Base-by-base conservation (phyloP, 2,113 vertebrate species). In the Bagarius yarrelli region DNA sequence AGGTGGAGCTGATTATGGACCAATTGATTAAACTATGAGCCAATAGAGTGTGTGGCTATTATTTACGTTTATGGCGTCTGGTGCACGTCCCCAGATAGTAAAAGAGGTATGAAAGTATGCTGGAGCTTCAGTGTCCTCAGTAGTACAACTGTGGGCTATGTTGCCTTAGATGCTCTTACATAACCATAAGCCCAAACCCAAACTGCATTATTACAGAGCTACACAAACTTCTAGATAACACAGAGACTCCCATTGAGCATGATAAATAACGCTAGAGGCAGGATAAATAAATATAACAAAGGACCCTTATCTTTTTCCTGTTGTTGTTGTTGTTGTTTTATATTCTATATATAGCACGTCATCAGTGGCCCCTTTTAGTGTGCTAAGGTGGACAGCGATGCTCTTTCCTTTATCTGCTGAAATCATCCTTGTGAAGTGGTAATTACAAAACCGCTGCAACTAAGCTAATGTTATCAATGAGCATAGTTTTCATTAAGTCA, bases 131-230 rank as follows among this genome's bases (percentile, higher is more conserved):
- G 36, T 80, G 50, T 40, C 75, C 71, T 69, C 16, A 44, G 53
- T 55, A 55, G 67, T 79, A 61, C 71, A 79, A 81, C 75, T 79
- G 55, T 63, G 61, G 34, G 61, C 27, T 56, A 56, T 40, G 57
- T 47, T 74, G 81, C 79, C 64, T 71, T 78, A 79, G 80, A 77
- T n/a, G 21, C 19, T 79, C 44, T 90, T 89, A 70, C 15, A 50
- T 86, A 87, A 84, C 50, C 76, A 57, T 34, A 1, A 83, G 74
- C 79, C 88, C 85, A 80, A 59, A 81, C 40, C 16, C 71, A 67
- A 53, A 60, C 84, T 78, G 79, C 66, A 60, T 56, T 50, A 76
- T 63, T 63, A 61, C 70, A 76, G 60, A 81, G 78, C 59, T 83
- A 27, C 69, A 47, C 47, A 55, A 50, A 52, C 25, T 52, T 71